Evolutionary conservation across 2,113 vertebrate species (phyloP), one percentile per base, ranked within the genome.

Genomic region (Melanerpes aurifrons): DNA sequence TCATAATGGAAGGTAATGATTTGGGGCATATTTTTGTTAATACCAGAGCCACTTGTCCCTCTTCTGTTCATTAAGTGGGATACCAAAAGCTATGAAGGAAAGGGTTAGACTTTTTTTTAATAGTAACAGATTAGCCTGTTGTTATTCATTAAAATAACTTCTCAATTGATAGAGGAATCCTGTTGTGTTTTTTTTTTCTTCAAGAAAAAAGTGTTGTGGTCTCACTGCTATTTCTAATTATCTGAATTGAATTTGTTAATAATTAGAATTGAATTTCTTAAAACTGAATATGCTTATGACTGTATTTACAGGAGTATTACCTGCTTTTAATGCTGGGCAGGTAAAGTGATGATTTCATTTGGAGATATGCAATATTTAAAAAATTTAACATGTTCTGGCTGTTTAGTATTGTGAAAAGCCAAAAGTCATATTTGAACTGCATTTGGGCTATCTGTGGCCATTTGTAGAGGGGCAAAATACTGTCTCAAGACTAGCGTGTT

Each of bases 171-270:
- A 83, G 19, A 87, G 11, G 19, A 66, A 6, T 31, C 40, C 64
- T 75, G 58, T 40, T 10, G 86, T 89, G 82, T 89, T 89, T 87
- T 89, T 89, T 87, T 89, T 89, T 87, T 67, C 16, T 80, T 89
- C 63, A 71, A n/a, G 45, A 14, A 72, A 61, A 73, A 69, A 26
- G 12, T 85, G 28, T 28, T 85, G 22, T 82, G 22, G 8, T 70
- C 19, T 93, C 50, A 79, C 15, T 80, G 22, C 66, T 80, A 3
- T 80, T 83, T 94, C 72, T 71, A 43, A 74, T 71, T 21, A 62
- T 50, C 62, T 91, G 37, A 79, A 48, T 54, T 78, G 40, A 87
- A 84, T 45, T 50, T 54, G 53, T 40, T 22, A 53, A 56, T 75
- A 83, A 86, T 77, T 73, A 56, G 5, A 81, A 64, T 68, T 76